Percentiles rank a stretch among this genome's conserved stretches.
Conservation (phyloP, 2,113 vertebrate genomes). For the Chamaea fasciata region DNA sequence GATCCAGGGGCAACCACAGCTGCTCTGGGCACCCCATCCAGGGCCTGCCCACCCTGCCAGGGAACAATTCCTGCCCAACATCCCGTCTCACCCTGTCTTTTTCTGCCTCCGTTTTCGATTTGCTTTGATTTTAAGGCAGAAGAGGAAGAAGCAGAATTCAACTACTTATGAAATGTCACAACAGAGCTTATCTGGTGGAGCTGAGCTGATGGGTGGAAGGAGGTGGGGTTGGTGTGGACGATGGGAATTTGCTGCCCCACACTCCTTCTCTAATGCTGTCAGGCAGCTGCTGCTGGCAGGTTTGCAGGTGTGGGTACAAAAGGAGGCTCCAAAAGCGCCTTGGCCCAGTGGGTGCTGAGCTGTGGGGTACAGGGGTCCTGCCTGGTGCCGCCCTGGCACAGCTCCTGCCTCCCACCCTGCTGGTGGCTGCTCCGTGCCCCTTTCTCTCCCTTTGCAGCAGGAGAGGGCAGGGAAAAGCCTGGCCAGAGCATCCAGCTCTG, state of each 20-base stretch:
- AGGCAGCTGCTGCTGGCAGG: neutral
- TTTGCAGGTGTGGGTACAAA: neutral
- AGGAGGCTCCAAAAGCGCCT: rapidly evolving
- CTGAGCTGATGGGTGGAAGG: neutral
- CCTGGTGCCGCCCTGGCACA: neutral
- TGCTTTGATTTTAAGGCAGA: neutral
- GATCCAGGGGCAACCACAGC: neutral
- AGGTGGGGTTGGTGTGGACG: no score
- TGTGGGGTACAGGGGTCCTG: neutral
- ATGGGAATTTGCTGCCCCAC: rapidly evolving
- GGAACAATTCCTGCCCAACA: neutral
- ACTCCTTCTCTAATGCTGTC: neutral
- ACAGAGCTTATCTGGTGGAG: neutral
- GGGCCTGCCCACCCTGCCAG: neutral
- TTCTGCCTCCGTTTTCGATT: neutral
- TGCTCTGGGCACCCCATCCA: neutral
- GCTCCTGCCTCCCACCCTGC: rapidly evolving
- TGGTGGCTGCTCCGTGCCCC: neutral
- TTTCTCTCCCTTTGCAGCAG: neutral
- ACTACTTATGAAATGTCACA: rapidly evolving
- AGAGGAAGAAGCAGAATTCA: neutral
- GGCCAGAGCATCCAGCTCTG: rapidly evolving
- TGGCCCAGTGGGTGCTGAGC: neutral
- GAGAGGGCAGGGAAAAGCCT: neutral
- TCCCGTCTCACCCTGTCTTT: neutral